Conservation (phyloP, 1,140 invertebrate species). For the Eurytemora carolleeae region DNA sequence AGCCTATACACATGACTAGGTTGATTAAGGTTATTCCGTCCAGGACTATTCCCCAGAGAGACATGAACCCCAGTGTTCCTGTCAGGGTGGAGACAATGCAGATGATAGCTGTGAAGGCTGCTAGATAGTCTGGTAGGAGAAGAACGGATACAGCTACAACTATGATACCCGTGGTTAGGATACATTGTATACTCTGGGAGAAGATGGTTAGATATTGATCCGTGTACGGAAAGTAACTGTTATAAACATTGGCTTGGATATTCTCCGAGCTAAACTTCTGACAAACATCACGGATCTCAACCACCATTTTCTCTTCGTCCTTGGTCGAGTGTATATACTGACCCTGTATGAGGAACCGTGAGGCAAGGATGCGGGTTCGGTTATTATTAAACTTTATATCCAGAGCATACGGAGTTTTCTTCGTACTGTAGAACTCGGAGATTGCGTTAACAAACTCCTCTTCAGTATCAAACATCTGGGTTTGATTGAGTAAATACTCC, state of each 20-base stretch:
- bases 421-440: neutral
- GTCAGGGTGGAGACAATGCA: conserved; percentile 32
- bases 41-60: conserved; percentile 30
- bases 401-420: neutral
- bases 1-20: conserved; percentile 36
- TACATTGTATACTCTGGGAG: conserved; percentile 31
- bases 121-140: conserved; percentile 31
- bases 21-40: conserved; percentile 37
- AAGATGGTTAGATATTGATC: conserved; percentile 17
- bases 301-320: neutral
- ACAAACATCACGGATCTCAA: neutral
- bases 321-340: neutral
- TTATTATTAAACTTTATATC: neutral
- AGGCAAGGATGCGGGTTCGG: neutral
- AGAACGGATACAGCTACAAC: conserved; percentile 32
- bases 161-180: conserved; percentile 29
- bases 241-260: neutral
- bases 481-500: neutral
- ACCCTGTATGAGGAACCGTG: neutral
- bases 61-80: conserved; percentile 33
- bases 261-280: neutral
- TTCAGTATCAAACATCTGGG: neutral
- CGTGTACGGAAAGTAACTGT: neutral
- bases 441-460: neutral
- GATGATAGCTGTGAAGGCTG: conserved; percentile 29